These are phyloP conservation scores for Champsocephalus esox DNA, from an alignment of 2,797 vertebrate genomes.

Conservation along the genomic window DNA sequence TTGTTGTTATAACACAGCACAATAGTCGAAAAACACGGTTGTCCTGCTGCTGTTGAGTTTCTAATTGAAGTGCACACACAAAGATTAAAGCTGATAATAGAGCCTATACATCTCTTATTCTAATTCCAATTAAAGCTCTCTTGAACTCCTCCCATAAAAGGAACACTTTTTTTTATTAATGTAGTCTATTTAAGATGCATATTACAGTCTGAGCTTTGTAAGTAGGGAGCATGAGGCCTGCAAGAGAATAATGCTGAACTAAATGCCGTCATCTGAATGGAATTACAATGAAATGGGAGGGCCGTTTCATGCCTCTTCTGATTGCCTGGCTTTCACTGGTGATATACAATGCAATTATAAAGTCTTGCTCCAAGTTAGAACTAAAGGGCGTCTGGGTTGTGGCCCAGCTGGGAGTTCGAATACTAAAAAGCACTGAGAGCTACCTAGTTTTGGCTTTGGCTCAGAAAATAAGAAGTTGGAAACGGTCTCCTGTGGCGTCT, in stretches of 20 bases:
- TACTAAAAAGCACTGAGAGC: conserved; percentile 35
- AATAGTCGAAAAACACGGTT: no score
- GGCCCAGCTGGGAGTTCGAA: conserved; percentile 30
- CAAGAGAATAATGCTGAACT: conserved; percentile 42
- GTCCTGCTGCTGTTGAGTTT: background rate
- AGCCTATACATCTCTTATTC: background rate
- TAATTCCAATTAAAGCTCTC: background rate
- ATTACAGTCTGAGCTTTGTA: conserved; percentile 23
- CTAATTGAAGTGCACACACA: background rate
- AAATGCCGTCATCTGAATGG: conserved; percentile 27
- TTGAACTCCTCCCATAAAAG: background rate
- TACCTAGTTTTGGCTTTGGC: conserved; percentile 38
- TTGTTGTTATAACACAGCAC: background rate
- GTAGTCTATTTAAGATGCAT: conserved; percentile 12
- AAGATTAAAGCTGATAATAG: background rate
- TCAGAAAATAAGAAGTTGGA: conserved; percentile 47
- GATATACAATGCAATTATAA: conserved; percentile 57
- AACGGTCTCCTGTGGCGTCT: conserved; percentile 44
- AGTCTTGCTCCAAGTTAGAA: conserved; percentile 11
- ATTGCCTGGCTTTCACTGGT: conserved; percentile 39
- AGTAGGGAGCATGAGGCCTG: conserved; percentile 26
- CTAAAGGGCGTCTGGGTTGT: background rate
- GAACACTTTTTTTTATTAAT: conserved; percentile 10
- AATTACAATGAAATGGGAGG: conserved; percentile 39
- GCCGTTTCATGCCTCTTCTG: conserved; percentile 28